Conservation (phyloP, 2,113 vertebrate species). For the Oenanthe oenanthe region DNA sequence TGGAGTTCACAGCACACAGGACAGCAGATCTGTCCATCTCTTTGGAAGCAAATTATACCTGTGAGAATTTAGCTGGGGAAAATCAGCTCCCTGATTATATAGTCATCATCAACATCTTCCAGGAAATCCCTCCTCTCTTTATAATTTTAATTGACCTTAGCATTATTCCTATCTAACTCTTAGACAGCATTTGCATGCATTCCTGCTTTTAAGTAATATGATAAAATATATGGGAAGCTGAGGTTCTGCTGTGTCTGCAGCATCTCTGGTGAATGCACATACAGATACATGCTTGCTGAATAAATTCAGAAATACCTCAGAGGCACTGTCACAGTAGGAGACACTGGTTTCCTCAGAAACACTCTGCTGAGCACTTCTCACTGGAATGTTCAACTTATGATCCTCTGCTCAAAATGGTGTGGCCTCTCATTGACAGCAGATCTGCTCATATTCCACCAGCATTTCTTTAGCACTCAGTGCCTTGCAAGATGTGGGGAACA, state of each 20-base stretch:
- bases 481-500: not conserved
- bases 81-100: not conserved
- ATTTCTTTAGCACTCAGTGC: not conserved
- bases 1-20: not conserved
- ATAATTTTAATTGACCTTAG: not conserved
- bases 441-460: not conserved
- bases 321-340: not conserved
- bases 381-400: not conserved
- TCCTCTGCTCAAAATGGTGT: not conserved
- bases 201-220: not conserved
- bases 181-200: not conserved
- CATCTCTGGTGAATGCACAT: not conserved
- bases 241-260: not conserved
- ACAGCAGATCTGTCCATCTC: not conserved
- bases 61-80: not conserved
- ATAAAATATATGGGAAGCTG: not conserved
- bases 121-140: not conserved
- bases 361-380: not conserved
- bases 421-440: not conserved
- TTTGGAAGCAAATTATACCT: slow-evolving; percentile 14
- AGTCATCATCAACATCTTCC: not conserved
- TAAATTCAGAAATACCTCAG: not conserved
- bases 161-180: not conserved
- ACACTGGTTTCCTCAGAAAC: not conserved
- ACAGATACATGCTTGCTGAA: not conserved